A percentile compares a stretch with the other conserved stretches of the same genome.
Evolutionary conservation across 2,113 vertebrate species (phyloP).

Genomic region (Oxyruncus cristatus): DNA sequence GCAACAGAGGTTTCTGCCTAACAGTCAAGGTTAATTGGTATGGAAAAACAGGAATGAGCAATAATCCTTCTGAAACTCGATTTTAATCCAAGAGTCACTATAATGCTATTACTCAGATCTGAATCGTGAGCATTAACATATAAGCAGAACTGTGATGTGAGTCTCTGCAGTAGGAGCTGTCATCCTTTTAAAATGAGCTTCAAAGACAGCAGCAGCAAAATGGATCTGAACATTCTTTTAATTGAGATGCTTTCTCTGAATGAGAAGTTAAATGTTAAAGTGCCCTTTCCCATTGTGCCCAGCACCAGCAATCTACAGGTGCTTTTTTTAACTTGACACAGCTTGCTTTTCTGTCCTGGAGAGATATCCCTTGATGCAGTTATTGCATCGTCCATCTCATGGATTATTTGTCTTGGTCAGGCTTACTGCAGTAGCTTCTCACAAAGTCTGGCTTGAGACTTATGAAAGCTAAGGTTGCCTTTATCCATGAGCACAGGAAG

Average conservation of each 20-base stretch:
- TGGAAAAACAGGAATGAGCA: constrained; percentile 31
- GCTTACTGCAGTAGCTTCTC: not conserved
- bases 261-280: constrained; percentile 36
- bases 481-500: not conserved
- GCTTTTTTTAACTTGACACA: not conserved
- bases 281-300: not conserved
- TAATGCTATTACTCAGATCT: constrained; percentile 14
- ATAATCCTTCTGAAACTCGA: not conserved
- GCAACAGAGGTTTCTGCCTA: constrained; percentile 8
- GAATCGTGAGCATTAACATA: not conserved
- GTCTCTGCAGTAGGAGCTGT: not conserved
- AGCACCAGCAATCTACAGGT: not conserved
- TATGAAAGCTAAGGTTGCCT: not conserved
- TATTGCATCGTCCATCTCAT: not conserved
- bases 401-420: not conserved
- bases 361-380: not conserved
- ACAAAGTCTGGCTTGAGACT: not conserved
- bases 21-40: constrained; percentile 31
- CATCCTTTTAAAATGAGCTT: not conserved
- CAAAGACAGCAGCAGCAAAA: not conserved
- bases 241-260: not conserved
- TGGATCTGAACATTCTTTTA: not conserved
- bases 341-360: not conserved
- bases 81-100: constrained; percentile 23
- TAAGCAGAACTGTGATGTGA: not conserved